Evolutionary conservation across 2,888 invertebrate genomes (phyloP).

Genomic region (Tetragonisca angustula): DNA sequence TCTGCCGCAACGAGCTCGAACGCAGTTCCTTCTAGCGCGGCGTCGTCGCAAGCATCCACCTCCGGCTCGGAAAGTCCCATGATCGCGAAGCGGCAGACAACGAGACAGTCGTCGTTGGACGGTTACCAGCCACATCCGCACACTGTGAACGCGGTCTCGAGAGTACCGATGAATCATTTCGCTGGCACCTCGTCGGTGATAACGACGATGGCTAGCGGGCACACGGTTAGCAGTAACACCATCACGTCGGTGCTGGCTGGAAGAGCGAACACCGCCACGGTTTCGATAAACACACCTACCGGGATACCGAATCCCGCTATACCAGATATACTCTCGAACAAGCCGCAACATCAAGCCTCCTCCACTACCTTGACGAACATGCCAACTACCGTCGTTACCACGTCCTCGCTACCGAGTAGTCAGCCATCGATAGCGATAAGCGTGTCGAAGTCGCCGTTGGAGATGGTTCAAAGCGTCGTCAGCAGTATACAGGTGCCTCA

Average conservation of each 20-base stretch:
- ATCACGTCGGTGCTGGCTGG: constrained; percentile 92
- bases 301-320: constrained; percentile 82
- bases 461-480: constrained; percentile 92
- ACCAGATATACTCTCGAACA: constrained; percentile 80
- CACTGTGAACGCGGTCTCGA: constrained; percentile 73
- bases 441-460: constrained; percentile 88
- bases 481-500: constrained; percentile 88
- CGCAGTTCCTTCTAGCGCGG: constrained; percentile 74
- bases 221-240: constrained; percentile 92
- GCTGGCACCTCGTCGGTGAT: constrained; percentile 83
- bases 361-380: constrained; percentile 82
- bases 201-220: constrained; percentile 89
- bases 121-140: constrained; percentile 82
- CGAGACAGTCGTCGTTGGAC: constrained; percentile 78
- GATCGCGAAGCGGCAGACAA: constrained; percentile 77
- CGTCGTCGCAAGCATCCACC: constrained; percentile 71
- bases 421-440: constrained; percentile 80
- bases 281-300: constrained; percentile 89
- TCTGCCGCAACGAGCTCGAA: constrained; percentile 72
- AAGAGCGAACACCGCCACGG: constrained; percentile 90
- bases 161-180: constrained; percentile 74
- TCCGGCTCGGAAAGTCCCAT: constrained; percentile 59
- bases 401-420: constrained; percentile 65
- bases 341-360: constrained; percentile 84
- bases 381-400: constrained; percentile 67